phyloP scores from a whole-genome alignment of 2,113 vertebrate genomes.

The Phylloscopus whistleri region DNA sequence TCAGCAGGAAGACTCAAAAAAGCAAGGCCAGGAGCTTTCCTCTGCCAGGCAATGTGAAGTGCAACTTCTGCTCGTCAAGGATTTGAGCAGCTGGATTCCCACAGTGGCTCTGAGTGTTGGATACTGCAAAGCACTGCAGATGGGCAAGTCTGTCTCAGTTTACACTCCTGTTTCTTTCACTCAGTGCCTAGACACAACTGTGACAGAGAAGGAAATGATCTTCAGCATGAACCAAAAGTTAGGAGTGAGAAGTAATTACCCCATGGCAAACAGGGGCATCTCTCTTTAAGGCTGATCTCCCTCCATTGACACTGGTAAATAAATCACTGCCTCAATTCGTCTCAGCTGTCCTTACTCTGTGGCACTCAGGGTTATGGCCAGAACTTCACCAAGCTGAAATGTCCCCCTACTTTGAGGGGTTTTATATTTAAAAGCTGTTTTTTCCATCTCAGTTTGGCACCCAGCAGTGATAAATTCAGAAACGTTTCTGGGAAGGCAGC shows the following conservation, averaged over 20 bases:
- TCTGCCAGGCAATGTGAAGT: background rate
- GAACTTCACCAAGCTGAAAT: background rate
- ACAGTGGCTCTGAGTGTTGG: background rate
- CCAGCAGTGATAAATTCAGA: constrained; percentile 39
- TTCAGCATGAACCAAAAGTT: background rate
- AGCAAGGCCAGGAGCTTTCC: background rate
- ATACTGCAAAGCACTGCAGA: background rate
- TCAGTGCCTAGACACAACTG: background rate
- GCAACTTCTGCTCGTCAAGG: background rate
- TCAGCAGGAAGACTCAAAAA: background rate
- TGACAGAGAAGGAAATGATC: background rate
- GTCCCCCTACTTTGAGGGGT: background rate
- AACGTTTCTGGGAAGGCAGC: constrained; percentile 44
- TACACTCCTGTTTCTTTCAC: background rate
- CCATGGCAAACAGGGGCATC: background rate
- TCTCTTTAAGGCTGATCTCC: background rate
- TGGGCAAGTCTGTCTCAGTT: background rate
- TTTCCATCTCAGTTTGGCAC: background rate
- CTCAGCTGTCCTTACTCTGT: background rate
- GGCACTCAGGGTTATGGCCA: background rate
- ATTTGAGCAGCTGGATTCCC: background rate
- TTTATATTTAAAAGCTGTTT: constrained; percentile 25
- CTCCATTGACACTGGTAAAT: background rate
- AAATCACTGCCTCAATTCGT: background rate
- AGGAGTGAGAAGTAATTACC: background rate